Evolutionary conservation across 2,888 invertebrate species (phyloP), one percentile per base, ranked within the genome.

Genomic region (Iselma pallidipennis): DNA sequence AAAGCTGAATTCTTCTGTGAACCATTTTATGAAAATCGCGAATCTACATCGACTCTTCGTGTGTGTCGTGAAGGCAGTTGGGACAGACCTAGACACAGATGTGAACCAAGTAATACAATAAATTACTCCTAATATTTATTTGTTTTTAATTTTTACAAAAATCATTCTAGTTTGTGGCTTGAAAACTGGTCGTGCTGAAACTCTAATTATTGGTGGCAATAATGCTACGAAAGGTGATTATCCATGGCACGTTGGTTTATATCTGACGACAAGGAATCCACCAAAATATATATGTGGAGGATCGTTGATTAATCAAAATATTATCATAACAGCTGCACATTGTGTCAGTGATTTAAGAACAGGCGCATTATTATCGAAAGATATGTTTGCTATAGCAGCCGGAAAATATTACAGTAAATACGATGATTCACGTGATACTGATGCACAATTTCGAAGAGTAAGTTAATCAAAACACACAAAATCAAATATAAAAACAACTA

Each of bases 211-310:
- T 14, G 70, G 71, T 26, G 78, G 78, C 3, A 28, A 55, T 28
- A 57, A 21, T 14, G 76, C 76, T 0, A 68, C 67, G 49, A 68
- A 64, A 61, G 79, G 78, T 4, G 66, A 74, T 45, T 80, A 77
- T 61, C 80, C 80, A 16, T 80, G 80, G 80, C 74, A 76, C 16
- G 68, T 73, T 6, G 79, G 76, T 2, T 31, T 80, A 50, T 80
- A 75, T 59, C 53, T n/a, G 26, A 59, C 5, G 23, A 14, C 1
- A 59, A 55, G 2, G 54, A 55, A 16, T 42, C 48, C 42, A 2
- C 59, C 57, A 19, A 21, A 29, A 2, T 69, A 72, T 23, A 66
- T 71, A 28, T 80, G 79, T 63, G 79, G 78, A 4, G 80, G 79
- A 25, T 74, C 77, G 1, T 68, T 80, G 16, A 63, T 80, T 16